phyloP scores from a whole-genome alignment of 2,797 vertebrate species.

The Chrysocyon brachyurus region DNA sequence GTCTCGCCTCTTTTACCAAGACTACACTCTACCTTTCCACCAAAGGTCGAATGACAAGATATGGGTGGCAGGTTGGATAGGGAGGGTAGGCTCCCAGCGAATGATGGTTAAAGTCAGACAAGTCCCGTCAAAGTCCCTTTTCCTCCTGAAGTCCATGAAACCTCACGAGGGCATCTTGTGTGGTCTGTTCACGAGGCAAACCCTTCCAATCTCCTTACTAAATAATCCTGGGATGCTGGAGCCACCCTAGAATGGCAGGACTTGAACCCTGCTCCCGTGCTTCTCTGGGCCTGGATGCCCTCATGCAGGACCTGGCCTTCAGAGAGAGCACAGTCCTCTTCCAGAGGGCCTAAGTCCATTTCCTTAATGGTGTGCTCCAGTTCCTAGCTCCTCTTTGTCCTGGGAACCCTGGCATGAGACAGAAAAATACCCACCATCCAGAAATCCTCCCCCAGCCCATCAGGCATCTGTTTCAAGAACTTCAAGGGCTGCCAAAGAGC shows the following conservation, averaged over 20 bases:
- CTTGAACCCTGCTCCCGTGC: not conserved
- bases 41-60: not conserved
- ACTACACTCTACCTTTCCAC: not conserved
- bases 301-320: not conserved
- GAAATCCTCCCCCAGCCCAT: not conserved
- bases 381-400: not conserved
- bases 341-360: not conserved
- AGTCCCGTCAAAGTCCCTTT: not conserved
- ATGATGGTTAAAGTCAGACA: not conserved
- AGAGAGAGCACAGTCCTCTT: not conserved
- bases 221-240: not conserved
- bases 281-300: not conserved
- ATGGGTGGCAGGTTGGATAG: fast-evolving
- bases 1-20: not conserved
- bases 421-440: not conserved
- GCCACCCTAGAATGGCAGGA: not conserved
- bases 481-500: not conserved
- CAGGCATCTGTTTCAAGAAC: not conserved
- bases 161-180: not conserved
- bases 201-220: not conserved
- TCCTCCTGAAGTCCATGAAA: not conserved
- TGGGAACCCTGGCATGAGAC: not conserved
- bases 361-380: not conserved
- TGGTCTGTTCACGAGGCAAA: not conserved
- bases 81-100: not conserved